A percentile compares a stretch with the other conserved stretches of the same genome.
phyloP scores from a whole-genome alignment of 2,113 vertebrate species.

The Caranx ignobilis region DNA sequence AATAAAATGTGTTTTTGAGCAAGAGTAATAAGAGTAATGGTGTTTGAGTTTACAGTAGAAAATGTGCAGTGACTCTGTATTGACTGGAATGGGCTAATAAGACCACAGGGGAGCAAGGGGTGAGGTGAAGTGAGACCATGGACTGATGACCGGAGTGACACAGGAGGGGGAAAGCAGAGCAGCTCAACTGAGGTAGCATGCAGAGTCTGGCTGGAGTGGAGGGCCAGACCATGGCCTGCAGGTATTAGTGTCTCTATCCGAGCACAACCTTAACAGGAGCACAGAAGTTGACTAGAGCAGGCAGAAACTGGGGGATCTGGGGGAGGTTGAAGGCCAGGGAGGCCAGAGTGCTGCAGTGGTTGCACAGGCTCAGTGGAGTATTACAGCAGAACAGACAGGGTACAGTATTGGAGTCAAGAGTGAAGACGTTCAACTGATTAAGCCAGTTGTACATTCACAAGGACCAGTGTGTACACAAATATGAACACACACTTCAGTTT shows the following conservation, averaged over 20 bases:
- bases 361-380: conserved; percentile 3
- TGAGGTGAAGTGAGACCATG: conserved; percentile 1
- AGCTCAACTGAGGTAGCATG: conserved; percentile 5
- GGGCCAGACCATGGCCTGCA: neutral
- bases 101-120: conserved; percentile 9
- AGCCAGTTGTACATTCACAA: neutral
- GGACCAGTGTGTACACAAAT: neutral
- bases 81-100: conserved; percentile 27
- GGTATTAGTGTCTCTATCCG: conserved; percentile 5
- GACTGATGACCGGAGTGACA: conserved; percentile 4
- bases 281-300: neutral
- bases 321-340: neutral
- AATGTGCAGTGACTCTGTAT: conserved; percentile 4
- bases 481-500: neutral
- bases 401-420: neutral
- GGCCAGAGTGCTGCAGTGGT: neutral
- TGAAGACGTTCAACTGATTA: neutral
- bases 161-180: conserved; percentile 10
- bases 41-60: conserved; percentile 21
- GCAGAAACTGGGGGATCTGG: neutral
- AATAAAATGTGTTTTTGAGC: neutral
- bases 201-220: conserved; percentile 9
- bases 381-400: neutral
- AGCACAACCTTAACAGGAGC: conserved; percentile 1
- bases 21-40: conserved; percentile 4